A percentile compares a stretch with the other conserved stretches of the same genome.
Conservation (phyloP, 1,140 invertebrate genomes). For the Drosophila ironensis region DNA sequence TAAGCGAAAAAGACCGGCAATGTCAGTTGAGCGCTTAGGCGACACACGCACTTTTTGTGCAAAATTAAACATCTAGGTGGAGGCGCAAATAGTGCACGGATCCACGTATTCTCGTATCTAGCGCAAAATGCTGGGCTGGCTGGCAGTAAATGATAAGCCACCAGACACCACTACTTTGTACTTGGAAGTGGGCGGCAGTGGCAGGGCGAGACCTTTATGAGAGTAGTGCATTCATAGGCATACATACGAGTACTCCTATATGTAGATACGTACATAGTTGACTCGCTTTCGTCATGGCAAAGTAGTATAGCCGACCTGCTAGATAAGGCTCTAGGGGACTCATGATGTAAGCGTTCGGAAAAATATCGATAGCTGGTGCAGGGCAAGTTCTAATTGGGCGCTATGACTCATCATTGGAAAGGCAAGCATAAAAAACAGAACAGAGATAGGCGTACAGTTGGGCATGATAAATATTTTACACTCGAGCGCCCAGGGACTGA, state of each 20-base stretch:
- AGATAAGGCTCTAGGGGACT: constrained; percentile 25
- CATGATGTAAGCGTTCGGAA: constrained; percentile 65
- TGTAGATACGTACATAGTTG: no score
- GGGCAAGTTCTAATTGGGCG: constrained; percentile 12
- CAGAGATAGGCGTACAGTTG: constrained; percentile 42
- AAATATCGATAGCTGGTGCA: constrained; percentile 40
- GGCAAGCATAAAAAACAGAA: not conserved
- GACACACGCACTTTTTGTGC: constrained; percentile 55
- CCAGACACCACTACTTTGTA: constrained; percentile 32
- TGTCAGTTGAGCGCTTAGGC: constrained; percentile 19
- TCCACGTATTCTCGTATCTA: constrained; percentile 33
- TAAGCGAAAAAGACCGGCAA: constrained; percentile 29
- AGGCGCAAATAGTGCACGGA: constrained; percentile 11
- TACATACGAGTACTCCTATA: no score
- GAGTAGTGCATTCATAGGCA: constrained; percentile 7
- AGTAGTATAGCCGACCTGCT: constrained; percentile 22
- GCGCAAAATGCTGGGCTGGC: constrained; percentile 19
- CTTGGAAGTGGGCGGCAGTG: constrained; percentile 16
- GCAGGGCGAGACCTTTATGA: constrained; percentile 19
- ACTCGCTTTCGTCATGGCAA: constrained; percentile 57
- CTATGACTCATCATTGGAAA: constrained; percentile 10
- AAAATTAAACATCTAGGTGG: constrained; percentile 18
- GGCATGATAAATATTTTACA: constrained; percentile 55
- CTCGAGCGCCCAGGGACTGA: constrained; percentile 34
- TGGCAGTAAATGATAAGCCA: constrained; percentile 33